These are phyloP conservation scores for Archilochus colubris DNA, from an alignment of 2,113 vertebrate genomes.

Conservation along the genomic window DNA sequence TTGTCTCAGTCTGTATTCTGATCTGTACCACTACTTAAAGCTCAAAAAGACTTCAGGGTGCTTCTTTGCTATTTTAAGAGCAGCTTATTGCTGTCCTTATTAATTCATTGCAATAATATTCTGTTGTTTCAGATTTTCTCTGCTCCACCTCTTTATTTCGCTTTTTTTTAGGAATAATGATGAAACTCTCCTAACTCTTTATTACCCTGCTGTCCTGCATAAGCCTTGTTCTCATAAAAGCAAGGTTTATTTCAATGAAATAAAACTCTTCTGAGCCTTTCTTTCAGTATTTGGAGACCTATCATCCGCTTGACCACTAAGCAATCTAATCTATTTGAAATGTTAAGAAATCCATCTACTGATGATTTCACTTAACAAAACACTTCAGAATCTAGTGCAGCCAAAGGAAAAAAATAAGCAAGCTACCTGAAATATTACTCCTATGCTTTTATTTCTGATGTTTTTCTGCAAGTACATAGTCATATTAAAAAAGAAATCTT, in stretches of 20 bases:
- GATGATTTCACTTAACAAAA: neutral
- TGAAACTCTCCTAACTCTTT: neutral
- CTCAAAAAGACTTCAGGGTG: neutral
- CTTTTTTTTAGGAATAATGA: neutral
- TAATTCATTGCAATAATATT: neutral
- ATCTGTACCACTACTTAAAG: neutral
- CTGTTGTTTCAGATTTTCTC: neutral
- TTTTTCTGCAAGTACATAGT: neutral
- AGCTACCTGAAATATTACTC: neutral
- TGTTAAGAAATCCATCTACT: neutral
- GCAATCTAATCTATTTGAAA: neutral
- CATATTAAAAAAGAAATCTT: neutral
- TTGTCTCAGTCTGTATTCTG: neutral
- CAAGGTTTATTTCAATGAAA: neutral
- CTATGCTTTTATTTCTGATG: neutral
- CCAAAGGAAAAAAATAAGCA: neutral
- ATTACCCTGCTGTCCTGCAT: neutral
- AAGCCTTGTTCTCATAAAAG: neutral
- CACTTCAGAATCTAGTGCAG: neutral
- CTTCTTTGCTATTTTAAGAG: constrained; percentile 19
- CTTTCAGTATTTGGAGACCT: neutral
- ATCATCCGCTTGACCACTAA: neutral
- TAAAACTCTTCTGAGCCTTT: neutral
- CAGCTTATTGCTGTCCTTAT: neutral
- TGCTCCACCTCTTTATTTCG: neutral